These are phyloP conservation scores for Sinodicranocentrus sp. DNA, from an alignment of 2,888 invertebrate genomes.

Conservation along the genomic window DNA sequence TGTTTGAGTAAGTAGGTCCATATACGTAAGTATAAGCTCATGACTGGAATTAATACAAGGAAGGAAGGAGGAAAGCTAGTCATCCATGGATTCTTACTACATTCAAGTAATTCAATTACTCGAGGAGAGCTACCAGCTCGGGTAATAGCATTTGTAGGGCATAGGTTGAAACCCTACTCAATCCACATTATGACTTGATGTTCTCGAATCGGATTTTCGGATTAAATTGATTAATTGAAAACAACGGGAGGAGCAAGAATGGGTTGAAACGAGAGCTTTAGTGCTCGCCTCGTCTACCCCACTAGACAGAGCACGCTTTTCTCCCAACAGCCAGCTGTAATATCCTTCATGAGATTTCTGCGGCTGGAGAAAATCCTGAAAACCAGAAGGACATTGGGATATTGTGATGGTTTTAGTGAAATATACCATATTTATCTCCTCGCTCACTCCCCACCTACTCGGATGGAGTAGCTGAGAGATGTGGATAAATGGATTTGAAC, in stretches of 20 bases:
- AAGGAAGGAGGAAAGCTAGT: constrained; percentile 16
- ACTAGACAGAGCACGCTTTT: too few relatives aligned
- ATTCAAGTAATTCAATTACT: constrained; percentile 62
- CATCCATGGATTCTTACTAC: constrained; percentile 53
- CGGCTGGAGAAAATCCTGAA: neutral
- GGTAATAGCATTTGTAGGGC: constrained; percentile 6
- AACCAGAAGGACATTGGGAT: too few relatives aligned
- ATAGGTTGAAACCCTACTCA: constrained; percentile 33
- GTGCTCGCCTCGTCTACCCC: neutral
- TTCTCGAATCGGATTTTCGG: constrained; percentile 66
- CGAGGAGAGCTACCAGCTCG: constrained; percentile 16
- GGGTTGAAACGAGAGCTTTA: constrained; percentile 17
- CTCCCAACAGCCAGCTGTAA: too few relatives aligned
- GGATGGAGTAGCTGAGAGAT: too few relatives aligned
- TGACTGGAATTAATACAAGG: neutral
- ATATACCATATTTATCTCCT: too few relatives aligned
- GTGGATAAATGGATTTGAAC: too few relatives aligned
- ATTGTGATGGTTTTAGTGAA: too few relatives aligned
- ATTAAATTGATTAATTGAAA: constrained; percentile 70
- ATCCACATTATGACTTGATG: constrained; percentile 57
- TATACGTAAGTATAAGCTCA: too few relatives aligned
- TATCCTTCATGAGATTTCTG: neutral
- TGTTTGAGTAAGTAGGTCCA: too few relatives aligned
- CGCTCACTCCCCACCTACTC: too few relatives aligned
- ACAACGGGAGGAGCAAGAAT: constrained; percentile 52